Evolutionary conservation across 2,113 vertebrate genomes (phyloP).

Genomic region (Vidua macroura): DNA sequence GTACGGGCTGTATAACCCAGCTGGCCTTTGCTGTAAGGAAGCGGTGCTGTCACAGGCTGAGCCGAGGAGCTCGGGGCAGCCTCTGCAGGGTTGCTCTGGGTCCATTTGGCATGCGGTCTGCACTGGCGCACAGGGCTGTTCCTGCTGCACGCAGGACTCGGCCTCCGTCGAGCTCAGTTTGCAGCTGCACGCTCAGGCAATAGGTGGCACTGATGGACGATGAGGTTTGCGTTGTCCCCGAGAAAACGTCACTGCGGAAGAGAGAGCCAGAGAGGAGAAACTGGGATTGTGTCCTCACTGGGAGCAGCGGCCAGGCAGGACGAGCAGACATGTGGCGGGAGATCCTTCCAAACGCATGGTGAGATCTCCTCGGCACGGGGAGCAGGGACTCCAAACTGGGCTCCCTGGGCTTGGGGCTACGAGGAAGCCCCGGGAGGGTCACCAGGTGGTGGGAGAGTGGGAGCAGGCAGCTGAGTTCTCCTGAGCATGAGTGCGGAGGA

Average conservation of each 20-base stretch:
- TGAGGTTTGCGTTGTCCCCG: not conserved
- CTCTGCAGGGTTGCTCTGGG: not conserved
- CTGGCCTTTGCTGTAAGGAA: not conserved
- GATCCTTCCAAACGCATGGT: conserved; percentile 28
- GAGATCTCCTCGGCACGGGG: not conserved
- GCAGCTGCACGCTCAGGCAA: not conserved
- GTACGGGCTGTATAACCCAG: rapidly evolving
- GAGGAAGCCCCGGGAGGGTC: not conserved
- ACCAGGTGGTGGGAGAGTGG: not conserved
- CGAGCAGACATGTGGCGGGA: conserved; percentile 52
- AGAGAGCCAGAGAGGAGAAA: not conserved
- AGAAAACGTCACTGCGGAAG: not conserved
- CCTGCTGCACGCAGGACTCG: not conserved
- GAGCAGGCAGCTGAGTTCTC: not conserved
- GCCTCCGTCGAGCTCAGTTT: not conserved
- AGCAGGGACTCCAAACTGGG: rapidly evolving
- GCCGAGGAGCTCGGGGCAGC: not conserved
- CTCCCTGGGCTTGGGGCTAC: rapidly evolving
- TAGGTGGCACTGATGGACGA: conserved; percentile 44
- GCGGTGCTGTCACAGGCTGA: not conserved
- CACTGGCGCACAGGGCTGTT: rapidly evolving
- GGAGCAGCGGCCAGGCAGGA: not conserved
- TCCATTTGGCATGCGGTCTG: not conserved
- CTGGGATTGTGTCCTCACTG: too few species aligned
- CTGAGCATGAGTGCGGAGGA: not conserved